phyloP scores from a whole-genome alignment of 2,888 invertebrate species.

The Polymixis lichenea region DNA sequence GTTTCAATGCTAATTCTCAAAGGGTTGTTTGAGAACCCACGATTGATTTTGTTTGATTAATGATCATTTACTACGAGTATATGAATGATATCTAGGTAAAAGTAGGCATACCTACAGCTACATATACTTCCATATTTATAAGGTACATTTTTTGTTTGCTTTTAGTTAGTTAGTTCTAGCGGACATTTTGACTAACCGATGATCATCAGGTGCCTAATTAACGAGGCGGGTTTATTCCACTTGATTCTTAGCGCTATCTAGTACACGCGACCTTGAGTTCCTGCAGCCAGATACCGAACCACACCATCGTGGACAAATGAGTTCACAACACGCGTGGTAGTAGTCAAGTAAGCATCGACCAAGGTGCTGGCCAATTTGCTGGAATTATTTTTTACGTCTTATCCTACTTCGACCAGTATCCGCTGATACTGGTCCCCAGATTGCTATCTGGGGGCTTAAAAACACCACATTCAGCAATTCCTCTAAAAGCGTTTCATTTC shows the following conservation, averaged over 20 bases:
- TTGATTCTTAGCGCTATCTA: neutral
- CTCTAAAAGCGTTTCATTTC: too few relatives aligned
- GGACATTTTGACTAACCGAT: neutral
- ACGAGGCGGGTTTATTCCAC: constrained; percentile 12
- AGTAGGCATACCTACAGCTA: neutral
- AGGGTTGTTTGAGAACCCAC: neutral
- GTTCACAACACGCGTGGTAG: neutral
- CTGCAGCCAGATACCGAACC: constrained; percentile 1
- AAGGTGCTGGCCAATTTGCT: neutral
- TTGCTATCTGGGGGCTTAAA: neutral
- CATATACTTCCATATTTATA: neutral
- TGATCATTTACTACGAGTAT: neutral
- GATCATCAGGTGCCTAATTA: neutral
- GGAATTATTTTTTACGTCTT: neutral
- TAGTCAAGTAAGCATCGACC: neutral
- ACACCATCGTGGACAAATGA: neutral
- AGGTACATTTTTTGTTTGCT: neutral
- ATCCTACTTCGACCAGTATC: neutral
- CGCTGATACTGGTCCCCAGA: too few relatives aligned
- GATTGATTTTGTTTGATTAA: neutral
- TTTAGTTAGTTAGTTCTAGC: neutral
- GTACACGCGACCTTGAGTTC: neutral
- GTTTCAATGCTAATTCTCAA: neutral
- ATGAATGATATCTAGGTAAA: neutral
- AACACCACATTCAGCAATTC: too few relatives aligned